A percentile compares a stretch with the other conserved stretches of the same genome.
Conservation (phyloP, 2,888 invertebrate species). For the Metalampra italica region DNA sequence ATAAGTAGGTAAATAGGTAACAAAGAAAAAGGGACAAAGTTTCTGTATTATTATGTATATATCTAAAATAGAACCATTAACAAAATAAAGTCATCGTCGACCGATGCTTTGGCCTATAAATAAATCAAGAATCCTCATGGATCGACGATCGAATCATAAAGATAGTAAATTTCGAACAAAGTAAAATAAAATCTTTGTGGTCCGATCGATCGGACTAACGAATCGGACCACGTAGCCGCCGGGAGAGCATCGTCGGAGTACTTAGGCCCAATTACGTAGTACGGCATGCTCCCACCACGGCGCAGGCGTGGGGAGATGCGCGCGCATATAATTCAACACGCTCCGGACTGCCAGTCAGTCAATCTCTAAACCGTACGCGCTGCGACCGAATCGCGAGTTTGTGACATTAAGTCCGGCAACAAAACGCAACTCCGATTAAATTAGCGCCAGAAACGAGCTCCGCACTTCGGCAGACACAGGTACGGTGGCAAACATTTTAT, state of each 20-base stretch:
- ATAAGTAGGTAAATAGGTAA: too few relatives aligned
- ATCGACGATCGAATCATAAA: too few relatives aligned
- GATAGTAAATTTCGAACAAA: too few relatives aligned
- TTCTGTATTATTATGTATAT: too few relatives aligned
- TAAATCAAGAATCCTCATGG: too few relatives aligned
- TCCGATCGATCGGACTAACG: too few relatives aligned
- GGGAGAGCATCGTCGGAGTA: not conserved
- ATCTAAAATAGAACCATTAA: too few relatives aligned
- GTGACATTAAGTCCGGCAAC: conserved; percentile 19
- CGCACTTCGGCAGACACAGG: conserved; percentile 37
- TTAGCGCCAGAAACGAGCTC: conserved; percentile 35
- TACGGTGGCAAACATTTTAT: conserved; percentile 27
- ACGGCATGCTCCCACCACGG: conserved; percentile 50
- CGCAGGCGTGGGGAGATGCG: conserved; percentile 67
- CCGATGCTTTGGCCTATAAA: too few relatives aligned
- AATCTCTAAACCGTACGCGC: conserved; percentile 49
- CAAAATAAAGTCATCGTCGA: too few relatives aligned
- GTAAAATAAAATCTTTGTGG: too few relatives aligned
- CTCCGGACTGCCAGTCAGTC: conserved; percentile 66
- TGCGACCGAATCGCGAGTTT: conserved; percentile 39
- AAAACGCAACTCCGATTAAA: conserved; percentile 12
- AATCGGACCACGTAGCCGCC: too few relatives aligned
- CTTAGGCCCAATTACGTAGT: conserved; percentile 13
- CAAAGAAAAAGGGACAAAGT: too few relatives aligned
- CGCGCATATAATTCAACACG: conserved; percentile 67